Base-by-base conservation (phyloP, 2,113 vertebrate species). In the Tringa solitaria region DNA sequence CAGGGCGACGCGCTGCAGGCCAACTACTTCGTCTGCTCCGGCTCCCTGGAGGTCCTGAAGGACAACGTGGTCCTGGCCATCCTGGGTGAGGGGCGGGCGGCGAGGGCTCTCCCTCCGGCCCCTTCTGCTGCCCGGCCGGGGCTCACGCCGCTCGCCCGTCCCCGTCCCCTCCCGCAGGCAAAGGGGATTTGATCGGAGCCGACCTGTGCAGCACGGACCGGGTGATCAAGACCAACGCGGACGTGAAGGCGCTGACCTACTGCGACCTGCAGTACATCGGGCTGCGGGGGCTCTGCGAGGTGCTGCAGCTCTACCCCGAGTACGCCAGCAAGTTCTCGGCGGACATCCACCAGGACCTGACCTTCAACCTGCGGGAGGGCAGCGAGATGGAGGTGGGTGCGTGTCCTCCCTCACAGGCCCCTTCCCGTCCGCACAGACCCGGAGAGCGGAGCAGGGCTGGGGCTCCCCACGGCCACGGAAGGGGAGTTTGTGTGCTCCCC, bases 161-260 rank as follows among this genome's bases (percentile, higher is more conserved):
- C 35, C 8, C 33, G 3, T 93, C 26, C 77, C 90, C 46, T 81
- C 82, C 93, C 53, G n/a, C 97, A 99, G 99, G 99, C 51, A 99
- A 99, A 97, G 99, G 99, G 53, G 99, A 99, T 95, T 98, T 99
- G 77, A 99, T 99, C 61, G 99, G 99, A 23, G 98, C 99, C 5
- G 99, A 99, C 94, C 97, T 99, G 87, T 98, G 99, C 21, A 98
- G 98, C 83, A 95, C 90, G 17, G 99, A 98, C 37, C 98, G 98
- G 93, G 99, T 99, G 96, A 99, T 99, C 95, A 99, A 99, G 97
- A 99, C 98, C 67, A 99, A 99, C 1, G 99, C 99, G 0, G 99
- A 99, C 0, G 99, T 99, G 94, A 99, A 99, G 97, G 99, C 99
- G 0, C 96, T 99, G 97, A 99, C 99, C 75, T 99, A 99, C 98